Evolutionary conservation across 1,140 invertebrate species (phyloP), one percentile per base, ranked within the genome.

Genomic region (Euborellia annulipes): DNA sequence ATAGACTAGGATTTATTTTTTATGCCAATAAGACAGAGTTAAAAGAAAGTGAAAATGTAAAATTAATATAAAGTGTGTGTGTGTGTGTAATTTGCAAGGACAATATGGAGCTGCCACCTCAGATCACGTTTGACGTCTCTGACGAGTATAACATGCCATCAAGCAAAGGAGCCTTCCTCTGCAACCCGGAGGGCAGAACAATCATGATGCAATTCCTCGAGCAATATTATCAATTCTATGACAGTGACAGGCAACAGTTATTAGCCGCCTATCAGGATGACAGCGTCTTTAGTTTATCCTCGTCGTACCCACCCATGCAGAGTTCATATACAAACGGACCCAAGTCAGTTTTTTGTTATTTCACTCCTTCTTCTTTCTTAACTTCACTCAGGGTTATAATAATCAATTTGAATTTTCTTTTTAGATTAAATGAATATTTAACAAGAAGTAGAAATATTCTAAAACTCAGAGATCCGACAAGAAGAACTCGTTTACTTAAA

Each of bases 231-330:
- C 66, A 66, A 1, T 75, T 92, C 38, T 93, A 82, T 58, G 90
- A 94, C 62, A 78, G 78, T n/a, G 79, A 78, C 16, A 79, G 79
- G 51, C 66, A 87, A 13, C 77, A 85, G 54, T 58, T 95, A 37
- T 55, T 86, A 9, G 77, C 85, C 50, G 89, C 89, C 0, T 95
- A 95, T 59, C 83, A 91, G 57, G 85, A 90, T 55, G 64, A 82
- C 14, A 83, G 85, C 0, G 66, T 71, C 43, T 79, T 90, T 55
- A 89, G 85, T 2, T 66, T 87, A 57, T 62, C 64, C 3, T 50
- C 62, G 11, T 55, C 52, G 32, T 53, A 55, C 43, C 30, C 48
- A 19, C 32, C 53, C 49, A 48, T 11, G 4, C 23, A 27, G 11
- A 11, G 4, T 27, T 4, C 23, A 6, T 27, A 11, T 27, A 27